A percentile compares a stretch with the other conserved stretches of the same genome.
These are phyloP conservation scores for Nemotelus pantherinus DNA, from an alignment of 2,888 invertebrate genomes.

Conservation along the genomic window DNA sequence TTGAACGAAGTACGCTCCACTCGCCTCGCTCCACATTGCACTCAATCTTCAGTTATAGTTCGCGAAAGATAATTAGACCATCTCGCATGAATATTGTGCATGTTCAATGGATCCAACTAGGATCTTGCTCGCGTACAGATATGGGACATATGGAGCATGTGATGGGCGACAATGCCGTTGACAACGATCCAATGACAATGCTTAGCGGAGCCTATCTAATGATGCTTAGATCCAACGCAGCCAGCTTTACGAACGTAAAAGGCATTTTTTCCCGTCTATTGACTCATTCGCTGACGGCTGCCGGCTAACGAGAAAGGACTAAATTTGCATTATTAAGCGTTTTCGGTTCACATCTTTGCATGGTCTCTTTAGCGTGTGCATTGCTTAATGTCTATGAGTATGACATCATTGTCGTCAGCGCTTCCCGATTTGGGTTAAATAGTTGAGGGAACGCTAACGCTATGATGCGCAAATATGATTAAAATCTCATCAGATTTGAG, in stretches of 20 bases:
- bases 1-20: neutral
- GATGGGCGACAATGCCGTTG: neutral
- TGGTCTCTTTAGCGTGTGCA: slow-evolving; percentile 13
- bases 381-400: neutral
- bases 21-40: neutral
- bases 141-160: neutral
- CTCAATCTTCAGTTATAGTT: neutral
- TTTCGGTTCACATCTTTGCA: slow-evolving; percentile 26
- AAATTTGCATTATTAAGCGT: slow-evolving; percentile 29
- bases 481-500: too few relatives aligned
- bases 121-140: neutral
- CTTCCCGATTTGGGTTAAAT: too few relatives aligned
- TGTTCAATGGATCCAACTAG: slow-evolving; percentile 20
- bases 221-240: neutral
- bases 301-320: slow-evolving; percentile 12
- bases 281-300: slow-evolving; percentile 13
- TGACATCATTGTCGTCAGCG: too few relatives aligned
- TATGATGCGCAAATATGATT: too few relatives aligned
- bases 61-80: slow-evolving; percentile 34
- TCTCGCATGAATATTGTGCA: slow-evolving; percentile 30
- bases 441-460: too few relatives aligned
- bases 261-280: slow-evolving; percentile 7
- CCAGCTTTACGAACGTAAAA: neutral
- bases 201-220: slow-evolving; percentile 23
- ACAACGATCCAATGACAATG: slow-evolving; percentile 2